A percentile compares a stretch with the other conserved stretches of the same genome.
Conservation (phyloP, 1,140 invertebrate genomes). For the Polypedilum vanderplanki region DNA sequence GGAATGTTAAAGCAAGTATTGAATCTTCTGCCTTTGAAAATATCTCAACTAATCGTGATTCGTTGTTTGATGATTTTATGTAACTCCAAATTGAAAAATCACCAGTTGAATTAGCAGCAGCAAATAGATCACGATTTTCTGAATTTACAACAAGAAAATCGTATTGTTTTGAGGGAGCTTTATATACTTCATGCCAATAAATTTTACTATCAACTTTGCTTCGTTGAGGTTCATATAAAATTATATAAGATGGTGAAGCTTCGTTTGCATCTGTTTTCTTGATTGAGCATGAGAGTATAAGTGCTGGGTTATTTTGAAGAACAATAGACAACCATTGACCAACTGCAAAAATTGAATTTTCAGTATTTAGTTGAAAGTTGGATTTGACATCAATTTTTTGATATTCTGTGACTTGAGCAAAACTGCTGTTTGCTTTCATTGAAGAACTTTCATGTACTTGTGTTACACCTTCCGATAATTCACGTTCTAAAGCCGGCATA, state of each 20-base stretch:
- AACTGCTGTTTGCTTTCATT: neutral
- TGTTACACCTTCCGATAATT: neutral
- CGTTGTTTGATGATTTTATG: neutral
- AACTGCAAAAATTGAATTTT: neutral
- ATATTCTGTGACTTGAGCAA: neutral
- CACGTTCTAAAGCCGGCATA: neutral
- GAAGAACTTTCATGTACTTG: neutral
- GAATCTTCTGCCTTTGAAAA: neutral
- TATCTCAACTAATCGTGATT: neutral
- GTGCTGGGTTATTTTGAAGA: neutral
- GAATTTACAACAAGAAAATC: neutral
- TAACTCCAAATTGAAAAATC: neutral
- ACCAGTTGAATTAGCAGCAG: neutral
- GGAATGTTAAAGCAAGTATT: neutral
- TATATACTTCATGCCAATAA: neutral
- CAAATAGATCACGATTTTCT: neutral
- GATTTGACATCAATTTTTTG: conserved; percentile 21
- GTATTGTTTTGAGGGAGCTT: neutral
- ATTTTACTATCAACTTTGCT: neutral
- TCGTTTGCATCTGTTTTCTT: neutral
- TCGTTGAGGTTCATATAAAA: neutral
- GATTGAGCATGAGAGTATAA: neutral
- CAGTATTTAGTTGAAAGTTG: neutral
- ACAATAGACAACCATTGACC: neutral
- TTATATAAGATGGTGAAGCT: neutral